Conservation (phyloP, 2,797 vertebrate genomes). For the Pterois miles region DNA sequence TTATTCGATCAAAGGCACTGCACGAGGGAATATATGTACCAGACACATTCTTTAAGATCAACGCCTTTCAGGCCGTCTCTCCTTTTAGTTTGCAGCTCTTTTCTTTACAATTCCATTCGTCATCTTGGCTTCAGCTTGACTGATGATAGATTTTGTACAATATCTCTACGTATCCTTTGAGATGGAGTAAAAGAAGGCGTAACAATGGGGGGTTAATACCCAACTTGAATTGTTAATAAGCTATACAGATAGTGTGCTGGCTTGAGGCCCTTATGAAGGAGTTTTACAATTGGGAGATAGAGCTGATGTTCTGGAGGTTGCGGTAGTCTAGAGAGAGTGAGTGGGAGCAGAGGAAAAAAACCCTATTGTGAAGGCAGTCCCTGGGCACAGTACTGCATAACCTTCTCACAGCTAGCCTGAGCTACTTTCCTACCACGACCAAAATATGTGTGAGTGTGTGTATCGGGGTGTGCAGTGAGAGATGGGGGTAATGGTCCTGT, state of each 20-base stretch:
- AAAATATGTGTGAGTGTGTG: constrained; percentile 48
- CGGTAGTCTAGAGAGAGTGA: constrained; percentile 46
- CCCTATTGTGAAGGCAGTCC: constrained; percentile 44
- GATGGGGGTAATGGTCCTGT: constrained; percentile 75
- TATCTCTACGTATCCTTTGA: constrained; percentile 24
- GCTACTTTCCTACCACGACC: constrained; percentile 47
- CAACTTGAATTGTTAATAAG: constrained; percentile 41
- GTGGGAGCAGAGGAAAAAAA: constrained; percentile 30
- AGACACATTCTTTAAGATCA: constrained; percentile 53
- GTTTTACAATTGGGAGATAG: constrained; percentile 30
- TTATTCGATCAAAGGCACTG: constrained; percentile 60
- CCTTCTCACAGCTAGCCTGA: constrained; percentile 36
- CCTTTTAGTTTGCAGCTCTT: constrained; percentile 33
- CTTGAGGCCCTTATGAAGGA: constrained; percentile 41
- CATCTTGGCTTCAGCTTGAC: constrained; percentile 11
- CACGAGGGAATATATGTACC: constrained; percentile 41
- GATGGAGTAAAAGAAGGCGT: constrained; percentile 33
- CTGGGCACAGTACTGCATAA: constrained; percentile 30
- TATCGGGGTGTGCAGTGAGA: constrained; percentile 59
- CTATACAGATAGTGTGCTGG: constrained; percentile 26
- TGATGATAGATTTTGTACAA: constrained; percentile 34
- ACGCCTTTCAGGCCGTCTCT: constrained; percentile 44
- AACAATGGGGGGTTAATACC: constrained; percentile 38
- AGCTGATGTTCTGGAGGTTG: constrained; percentile 51
- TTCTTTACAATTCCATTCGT: constrained; percentile 38